Conservation (phyloP, 2,113 vertebrate species). For the Pyrgilauda ruficollis region DNA sequence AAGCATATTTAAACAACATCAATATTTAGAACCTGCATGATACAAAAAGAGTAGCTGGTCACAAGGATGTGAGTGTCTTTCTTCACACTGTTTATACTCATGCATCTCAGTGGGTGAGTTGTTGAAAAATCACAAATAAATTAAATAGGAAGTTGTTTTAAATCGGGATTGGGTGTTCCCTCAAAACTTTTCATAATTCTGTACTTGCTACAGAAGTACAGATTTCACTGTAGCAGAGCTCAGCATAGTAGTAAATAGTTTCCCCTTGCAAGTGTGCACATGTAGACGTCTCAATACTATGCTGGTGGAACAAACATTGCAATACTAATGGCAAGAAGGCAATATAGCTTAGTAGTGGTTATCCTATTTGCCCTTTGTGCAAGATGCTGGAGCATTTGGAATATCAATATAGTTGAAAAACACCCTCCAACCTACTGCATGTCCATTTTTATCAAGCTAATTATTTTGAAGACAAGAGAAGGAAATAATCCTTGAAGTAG, state of each 20-base stretch:
- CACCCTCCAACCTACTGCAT: not conserved
- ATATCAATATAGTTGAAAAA: not conserved
- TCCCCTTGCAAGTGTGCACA: not conserved
- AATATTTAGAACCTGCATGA: conserved; percentile 34
- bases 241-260: not conserved
- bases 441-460: not conserved
- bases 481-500: not conserved
- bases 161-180: conserved; percentile 15
- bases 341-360: not conserved
- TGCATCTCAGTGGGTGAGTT: conserved; percentile 14
- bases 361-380: not conserved
- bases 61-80: conserved; percentile 45
- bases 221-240: not conserved
- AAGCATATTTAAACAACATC: not conserved
- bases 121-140: conserved; percentile 66
- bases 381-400: not conserved
- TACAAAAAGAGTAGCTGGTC: conserved; percentile 38
- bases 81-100: conserved; percentile 53
- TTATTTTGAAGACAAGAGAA: not conserved
- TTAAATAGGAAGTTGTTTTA: conserved; percentile 51
- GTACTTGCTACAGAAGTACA: conserved; percentile 40
- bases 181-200: conserved; percentile 62
- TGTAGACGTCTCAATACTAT: not conserved
- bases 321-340: not conserved
- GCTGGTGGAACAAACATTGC: not conserved